Conservation (phyloP, 35 echinoderm and acorn worm genomes). For the Anneissia japonica region DNA sequence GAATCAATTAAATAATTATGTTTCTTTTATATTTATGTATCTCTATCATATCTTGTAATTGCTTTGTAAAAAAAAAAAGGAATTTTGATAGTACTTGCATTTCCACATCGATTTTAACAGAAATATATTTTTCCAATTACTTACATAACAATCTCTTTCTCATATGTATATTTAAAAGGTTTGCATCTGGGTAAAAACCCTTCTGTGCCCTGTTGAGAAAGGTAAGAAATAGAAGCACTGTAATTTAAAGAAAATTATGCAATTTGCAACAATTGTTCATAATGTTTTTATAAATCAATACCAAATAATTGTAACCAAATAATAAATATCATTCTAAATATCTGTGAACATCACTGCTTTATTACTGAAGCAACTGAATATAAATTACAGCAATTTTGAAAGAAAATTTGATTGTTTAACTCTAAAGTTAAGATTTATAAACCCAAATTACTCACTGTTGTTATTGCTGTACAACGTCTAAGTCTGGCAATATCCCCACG, state of each 20-base stretch:
- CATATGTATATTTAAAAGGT: conserved; percentile 95
- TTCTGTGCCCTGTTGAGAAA: conserved; percentile 59
- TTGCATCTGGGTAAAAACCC: conserved; percentile 82
- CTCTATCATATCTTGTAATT: too few relatives aligned
- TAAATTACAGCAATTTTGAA: neutral
- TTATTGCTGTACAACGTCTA: conserved; percentile 76
- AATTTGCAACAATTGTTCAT: neutral
- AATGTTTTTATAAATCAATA: neutral
- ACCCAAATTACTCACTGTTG: conserved; percentile 59
- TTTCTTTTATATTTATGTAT: too few relatives aligned
- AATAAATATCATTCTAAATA: neutral
- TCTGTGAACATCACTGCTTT: too few relatives aligned
- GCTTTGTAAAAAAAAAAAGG: too few relatives aligned
- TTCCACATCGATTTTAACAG: too few relatives aligned
- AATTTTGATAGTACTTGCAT: too few relatives aligned
- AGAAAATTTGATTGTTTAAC: neutral
- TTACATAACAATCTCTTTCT: conserved; percentile 98
- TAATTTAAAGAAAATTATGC: neutral
- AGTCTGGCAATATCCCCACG: conserved; percentile 82
- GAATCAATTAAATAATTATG: too few relatives aligned
- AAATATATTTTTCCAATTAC: too few relatives aligned
- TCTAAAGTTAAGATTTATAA: neutral
- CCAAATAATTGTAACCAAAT: neutral
- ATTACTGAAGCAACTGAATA: too few relatives aligned
- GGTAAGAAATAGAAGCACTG: conserved; percentile 9